Evolutionary conservation across 2,888 invertebrate species (phyloP), one percentile per base, ranked within the genome.

Genomic region (Perizoma affinitatum): DNA sequence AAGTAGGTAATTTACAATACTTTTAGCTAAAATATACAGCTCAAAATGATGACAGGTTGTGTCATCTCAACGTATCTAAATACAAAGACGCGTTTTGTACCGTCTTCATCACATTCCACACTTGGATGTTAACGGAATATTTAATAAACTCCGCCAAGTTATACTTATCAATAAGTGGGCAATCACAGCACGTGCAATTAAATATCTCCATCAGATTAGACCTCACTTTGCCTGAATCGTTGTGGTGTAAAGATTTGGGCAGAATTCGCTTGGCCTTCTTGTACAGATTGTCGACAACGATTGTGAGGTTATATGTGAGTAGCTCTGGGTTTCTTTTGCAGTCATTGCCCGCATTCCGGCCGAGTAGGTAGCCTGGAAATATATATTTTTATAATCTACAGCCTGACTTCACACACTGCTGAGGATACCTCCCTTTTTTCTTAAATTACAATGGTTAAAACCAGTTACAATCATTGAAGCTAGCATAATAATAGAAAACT

Each of bases 21-120:
- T 22, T 22, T 22, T 22, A 22, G 22, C 22, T 22, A 22, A 22
- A 22, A 22, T 22, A 22, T 22, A 22, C 22, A 22, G 3, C 22
- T 22, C 22, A 22, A 22, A 22, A 22, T 22, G 22, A 22, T 2
- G 1, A 22, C 22, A 22, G 22, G 38, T 3, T 1, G 6, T n/a
- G 82, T 88, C 87, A 88, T 70, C 86, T 90, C 59, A 90, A 71
- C n/a, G 82, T 81, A 54, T 90, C 86, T 54, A 91, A 80, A 78
- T 82, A 90, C 7, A 74, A 33, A 4, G 88, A 77, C 1, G 88
- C 89, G 59, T 89, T 88, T 66, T 84, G 66, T 33, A 91, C 83
- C 2, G 84, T 73, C 67, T 67, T 85, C 50, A 87, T 77, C 42
- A 90, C 61, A 67, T 84, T 87, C 10, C 67, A 63, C n/a, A 88